Evolutionary conservation across 2,797 vertebrate species (phyloP), one percentile per base, ranked within the genome.

Genomic region (Spinus olivaceus): DNA sequence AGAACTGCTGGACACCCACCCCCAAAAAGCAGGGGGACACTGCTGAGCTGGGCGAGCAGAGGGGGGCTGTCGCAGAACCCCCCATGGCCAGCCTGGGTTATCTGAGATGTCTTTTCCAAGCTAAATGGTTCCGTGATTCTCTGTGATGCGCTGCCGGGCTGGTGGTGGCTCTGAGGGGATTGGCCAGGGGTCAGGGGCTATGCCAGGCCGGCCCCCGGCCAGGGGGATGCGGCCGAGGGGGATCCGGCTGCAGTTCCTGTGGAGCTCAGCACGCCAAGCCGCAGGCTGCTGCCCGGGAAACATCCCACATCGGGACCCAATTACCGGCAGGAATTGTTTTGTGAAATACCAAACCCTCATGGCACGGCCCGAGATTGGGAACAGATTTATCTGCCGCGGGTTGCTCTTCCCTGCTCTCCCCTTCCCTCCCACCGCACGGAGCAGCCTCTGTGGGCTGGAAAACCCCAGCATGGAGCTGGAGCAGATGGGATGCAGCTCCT

Each of bases 321-420:
- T 97, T 97, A 96, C 65, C 4, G 16, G 73, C 93, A 88, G 93
- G 94, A 93, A 95, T 94, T 94, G 95, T 94, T 96, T 94, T 94
- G 94, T 89, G 95, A 94, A 95, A 96, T 94, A 79, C 92, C 96
- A 95, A 86, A 81, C 87, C 87, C 88, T 88, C 80, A 21, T 25
- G 87, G 94, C 96, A 80, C 35, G 9, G 78, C 77, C 64, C 2
- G 22, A 87, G 87, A 93, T 91, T 93, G 85, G 87, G 95, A 96
- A 94, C 95, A 96, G 81, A 94, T 94, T 95, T 59, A 90, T 92
- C 91, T 50, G 61, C 19, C 4, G 6, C 33, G 35, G 46, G 25
- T 18, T 21, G 82, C 82, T 90, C 83, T 78, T 91, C 91, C 86
- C 46, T 3, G 2, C 87, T 86, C 73, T 49, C 90, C 86, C 56